A percentile compares a stretch with the other conserved stretches of the same genome.
Evolutionary conservation across 2,888 invertebrate species (phyloP).

Genomic region (Corythucha ciliata): DNA sequence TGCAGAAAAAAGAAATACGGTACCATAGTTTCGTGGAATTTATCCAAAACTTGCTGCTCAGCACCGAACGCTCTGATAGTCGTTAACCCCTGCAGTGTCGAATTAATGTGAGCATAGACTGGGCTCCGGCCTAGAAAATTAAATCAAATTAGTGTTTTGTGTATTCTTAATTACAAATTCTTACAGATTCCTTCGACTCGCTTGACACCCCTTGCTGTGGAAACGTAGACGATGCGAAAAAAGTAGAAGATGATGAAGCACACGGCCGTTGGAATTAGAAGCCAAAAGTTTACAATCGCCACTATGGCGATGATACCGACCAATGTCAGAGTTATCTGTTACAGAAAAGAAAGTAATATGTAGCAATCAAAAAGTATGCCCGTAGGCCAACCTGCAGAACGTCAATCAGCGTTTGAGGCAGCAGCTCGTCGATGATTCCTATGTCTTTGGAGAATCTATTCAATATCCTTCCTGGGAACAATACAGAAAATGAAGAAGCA

Average conservation of each 20-base stretch:
- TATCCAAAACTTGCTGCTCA: slow-evolving; percentile 62
- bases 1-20: slow-evolving; percentile 1
- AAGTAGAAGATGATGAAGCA: slow-evolving; percentile 65
- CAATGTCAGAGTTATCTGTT: slow-evolving; percentile 75
- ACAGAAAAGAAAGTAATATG: slow-evolving; percentile 45
- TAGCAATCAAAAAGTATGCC: too few species aligned
- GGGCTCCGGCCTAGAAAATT: slow-evolving; percentile 71
- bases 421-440: slow-evolving; percentile 54
- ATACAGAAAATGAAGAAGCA: too few species aligned
- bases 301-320: slow-evolving; percentile 67
- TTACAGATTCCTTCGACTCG: slow-evolving; percentile 55
- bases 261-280: slow-evolving; percentile 59
- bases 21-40: slow-evolving; percentile 57
- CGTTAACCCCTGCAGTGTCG: slow-evolving; percentile 77
- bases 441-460: slow-evolving; percentile 87
- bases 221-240: slow-evolving; percentile 65
- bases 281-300: slow-evolving; percentile 62
- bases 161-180: background rate
- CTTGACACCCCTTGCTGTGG: slow-evolving; percentile 72
- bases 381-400: slow-evolving; percentile 43
- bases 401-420: slow-evolving; percentile 53
- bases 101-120: slow-evolving; percentile 83
- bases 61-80: slow-evolving; percentile 84
- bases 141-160: background rate
- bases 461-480: slow-evolving; percentile 63